Evolutionary conservation across 2,113 vertebrate genomes (phyloP).

Genomic region (Platysternon megacephalum): DNA sequence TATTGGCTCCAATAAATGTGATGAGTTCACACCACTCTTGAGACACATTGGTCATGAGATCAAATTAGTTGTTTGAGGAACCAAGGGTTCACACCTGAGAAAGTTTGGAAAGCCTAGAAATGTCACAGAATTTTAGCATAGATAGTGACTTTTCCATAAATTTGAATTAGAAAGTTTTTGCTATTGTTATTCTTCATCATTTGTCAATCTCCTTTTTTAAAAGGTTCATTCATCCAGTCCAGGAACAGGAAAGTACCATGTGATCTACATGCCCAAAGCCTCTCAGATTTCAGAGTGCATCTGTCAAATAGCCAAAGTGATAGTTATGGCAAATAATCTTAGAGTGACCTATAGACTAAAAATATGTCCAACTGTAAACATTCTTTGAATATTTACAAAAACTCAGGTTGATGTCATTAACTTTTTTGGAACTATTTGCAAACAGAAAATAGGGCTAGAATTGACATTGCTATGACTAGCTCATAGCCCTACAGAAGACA

Average conservation of each 20-base stretch:
- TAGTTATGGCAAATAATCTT: not conserved
- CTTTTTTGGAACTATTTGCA: not conserved
- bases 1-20: not conserved
- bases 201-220: not conserved
- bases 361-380: not conserved
- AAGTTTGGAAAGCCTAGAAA: not conserved
- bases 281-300: not conserved
- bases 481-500: not conserved
- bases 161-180: not conserved
- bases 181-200: not conserved
- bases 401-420: not conserved
- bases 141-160: not conserved
- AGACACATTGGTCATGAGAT: not conserved
- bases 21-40: not conserved
- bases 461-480: not conserved
- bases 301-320: not conserved
- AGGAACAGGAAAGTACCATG: not conserved
- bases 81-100: not conserved
- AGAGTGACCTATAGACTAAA: not conserved
- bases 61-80: not conserved
- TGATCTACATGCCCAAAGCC: not conserved
- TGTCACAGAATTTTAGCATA: not conserved
- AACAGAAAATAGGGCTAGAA: not conserved
- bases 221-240: not conserved
- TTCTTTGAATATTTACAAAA: not conserved